Base-by-base conservation (phyloP, 1,140 invertebrate genomes). In the Phymorhynchus buccinoides region DNA sequence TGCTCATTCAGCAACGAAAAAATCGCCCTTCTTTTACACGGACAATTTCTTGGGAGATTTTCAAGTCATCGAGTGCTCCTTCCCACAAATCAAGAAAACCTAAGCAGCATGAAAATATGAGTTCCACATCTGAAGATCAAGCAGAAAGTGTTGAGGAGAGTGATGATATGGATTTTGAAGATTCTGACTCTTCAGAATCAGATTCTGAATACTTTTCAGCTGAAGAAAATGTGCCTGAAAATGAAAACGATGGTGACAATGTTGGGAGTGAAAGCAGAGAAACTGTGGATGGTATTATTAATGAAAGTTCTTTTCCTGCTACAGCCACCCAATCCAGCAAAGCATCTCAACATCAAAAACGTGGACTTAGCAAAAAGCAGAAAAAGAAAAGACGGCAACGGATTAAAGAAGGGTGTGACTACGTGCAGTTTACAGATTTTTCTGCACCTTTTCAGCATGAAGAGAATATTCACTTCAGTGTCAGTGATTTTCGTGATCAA, bases 131-230 rank as follows among this genome's bases (percentile, higher is more conserved):
- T 42, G 75, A 44, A 42, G 75, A 78, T 42, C 37, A 78, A 27
- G 16, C 0, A n/a, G 71, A n/a, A 9, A 78, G 75, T 22, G 37
- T n/a, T 6, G 9, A 78, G 27, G 32, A 16, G 37, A 78, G 41
- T 6, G 32, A 52, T 18, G 44, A 52, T 22, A 32, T 3, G 44
- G 75, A 78, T 7, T 35, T 27, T 4, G 77, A 79, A 39, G 14
- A 14, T 30, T 79, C 77, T 7, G 77, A 52, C 12, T 78, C 75
- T 42, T 9, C 9, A 6, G 77, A 79, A n/a, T 9, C 9, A 6
- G 77, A 79, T 27, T 52, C 12, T 27, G 77, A 52, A 52, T 79
- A 79, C 52, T 79, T 79, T 79, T 79, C 77, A 44, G 77, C 77
- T 30, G 77, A 52, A 52, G 77, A 79, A 52, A 79, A 52, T 52